Percentiles rank a stretch among this genome's conserved stretches.
phyloP scores from a whole-genome alignment of 2,113 vertebrate species.

The Ceyx melanurus region DNA sequence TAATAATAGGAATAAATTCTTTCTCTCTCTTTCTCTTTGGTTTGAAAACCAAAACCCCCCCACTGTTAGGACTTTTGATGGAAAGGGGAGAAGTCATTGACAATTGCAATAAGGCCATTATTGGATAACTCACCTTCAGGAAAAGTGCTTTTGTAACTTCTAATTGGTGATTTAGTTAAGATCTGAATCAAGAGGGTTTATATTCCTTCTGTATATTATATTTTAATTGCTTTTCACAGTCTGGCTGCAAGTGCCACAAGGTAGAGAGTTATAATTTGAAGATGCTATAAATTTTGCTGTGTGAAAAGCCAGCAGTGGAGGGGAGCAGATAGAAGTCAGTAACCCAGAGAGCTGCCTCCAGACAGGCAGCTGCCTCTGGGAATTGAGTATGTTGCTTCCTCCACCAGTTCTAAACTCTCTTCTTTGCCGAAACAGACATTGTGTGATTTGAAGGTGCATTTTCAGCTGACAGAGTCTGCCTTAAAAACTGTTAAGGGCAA shows the following conservation, averaged over 20 bases:
- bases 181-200: constrained; percentile 34
- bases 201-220: constrained; percentile 40
- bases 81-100: not conserved
- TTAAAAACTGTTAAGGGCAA: not conserved
- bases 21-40: not conserved
- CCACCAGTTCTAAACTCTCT: not conserved
- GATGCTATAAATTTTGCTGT: constrained; percentile 3
- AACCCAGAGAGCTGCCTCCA: not conserved
- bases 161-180: constrained; percentile 50
- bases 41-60: not conserved
- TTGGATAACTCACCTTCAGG: constrained; percentile 23
- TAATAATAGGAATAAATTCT: too few species aligned
- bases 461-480: not conserved
- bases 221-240: constrained; percentile 61
- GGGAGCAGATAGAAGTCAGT: not conserved
- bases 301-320: not conserved
- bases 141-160: constrained; percentile 29
- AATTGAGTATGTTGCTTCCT: not conserved
- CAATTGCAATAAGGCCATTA: constrained; percentile 3
- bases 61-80: not conserved
- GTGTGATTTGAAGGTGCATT: not conserved
- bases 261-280: constrained; percentile 35
- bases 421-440: not conserved
- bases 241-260: constrained; percentile 18
- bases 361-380: not conserved